A percentile compares a stretch with the other conserved stretches of the same genome.
phyloP scores from a whole-genome alignment of 2,888 invertebrate genomes.

The Yponomeuta sedellus region DNA sequence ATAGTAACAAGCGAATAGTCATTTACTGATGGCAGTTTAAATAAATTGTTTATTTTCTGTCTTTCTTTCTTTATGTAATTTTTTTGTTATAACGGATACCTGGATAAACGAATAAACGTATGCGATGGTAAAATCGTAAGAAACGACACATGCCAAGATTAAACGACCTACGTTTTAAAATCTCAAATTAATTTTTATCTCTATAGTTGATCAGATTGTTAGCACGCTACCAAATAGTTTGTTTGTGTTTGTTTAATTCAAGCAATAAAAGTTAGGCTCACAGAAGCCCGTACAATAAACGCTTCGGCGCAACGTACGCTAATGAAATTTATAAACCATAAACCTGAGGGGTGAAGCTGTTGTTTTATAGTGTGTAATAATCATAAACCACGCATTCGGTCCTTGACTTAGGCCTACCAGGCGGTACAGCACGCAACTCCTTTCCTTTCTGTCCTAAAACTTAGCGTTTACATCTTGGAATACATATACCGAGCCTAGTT shows the following conservation, averaged over 20 bases:
- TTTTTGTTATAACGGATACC: too few relatives aligned
- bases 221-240: neutral
- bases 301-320: slow-evolving; percentile 55
- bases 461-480: neutral
- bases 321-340: slow-evolving; percentile 72
- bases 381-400: slow-evolving; percentile 45
- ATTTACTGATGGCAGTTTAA: too few relatives aligned
- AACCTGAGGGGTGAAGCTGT: slow-evolving; percentile 46
- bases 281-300: slow-evolving; percentile 41
- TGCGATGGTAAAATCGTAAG: too few relatives aligned
- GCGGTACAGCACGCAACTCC: neutral
- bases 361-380: slow-evolving; percentile 72
- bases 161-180: neutral
- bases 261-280: slow-evolving; percentile 4
- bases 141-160: too few relatives aligned
- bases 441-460: neutral
- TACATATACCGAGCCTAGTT: too few relatives aligned
- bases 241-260: slow-evolving; percentile 1
- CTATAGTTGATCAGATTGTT: neutral
- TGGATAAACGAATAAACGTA: too few relatives aligned
- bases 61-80: too few relatives aligned
- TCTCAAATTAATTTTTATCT: neutral
- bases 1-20: too few relatives aligned
- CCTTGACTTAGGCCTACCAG: slow-evolving; percentile 2
- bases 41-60: too few relatives aligned